Base-by-base conservation (phyloP, 2,888 invertebrate species). In the Malacosoma neustria region DNA sequence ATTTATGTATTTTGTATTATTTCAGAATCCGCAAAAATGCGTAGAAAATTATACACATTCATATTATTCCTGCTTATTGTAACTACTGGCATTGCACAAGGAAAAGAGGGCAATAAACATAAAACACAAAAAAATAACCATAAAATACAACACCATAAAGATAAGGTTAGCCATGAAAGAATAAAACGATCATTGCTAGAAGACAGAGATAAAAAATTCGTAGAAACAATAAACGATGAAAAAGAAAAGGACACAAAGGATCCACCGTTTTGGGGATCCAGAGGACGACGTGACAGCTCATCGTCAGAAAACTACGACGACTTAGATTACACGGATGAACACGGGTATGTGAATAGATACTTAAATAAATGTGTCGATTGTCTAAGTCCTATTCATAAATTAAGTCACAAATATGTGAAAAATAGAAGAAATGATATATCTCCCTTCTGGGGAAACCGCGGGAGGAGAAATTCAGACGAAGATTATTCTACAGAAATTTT, bases 261-360 rank as follows among this genome's bases (percentile, higher is more conserved):
- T 22, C 13, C 32, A 30, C 80, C 79, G 1, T 84, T 85, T 55
- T 84, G 84, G 84, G 80, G 69, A 4, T 70, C 62, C 15, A 59
- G 81, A 46, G 81, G 79, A 4, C 61, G 72, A 47, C 63, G 81
- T 11, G 72, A 71, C 1, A 62, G 58, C 41, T 53, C 54, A 1
- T 61, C 69, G 0, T 43, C 51, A 9, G 76, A 76, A 54, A 53
- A 51, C 37, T 39, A 46, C 33, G 36, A 42, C 11, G 61, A 57
- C 34, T 13, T 29, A 29, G 13, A 32, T 7, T 13, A 14, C 9
- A 3, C n/a, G 5, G 32, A 32, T 7, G 22, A 22, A 22, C 9
- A 22, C 9, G 22, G 22, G 9, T 5, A 7, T 22, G 2, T 7
- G 5, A 6, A 22, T 22, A 1, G 9, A 22, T 7, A 22, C 9